Evolutionary conservation across 2,888 invertebrate species (phyloP), one percentile per base, ranked within the genome.

Genomic region (Pomacea canaliculata): DNA sequence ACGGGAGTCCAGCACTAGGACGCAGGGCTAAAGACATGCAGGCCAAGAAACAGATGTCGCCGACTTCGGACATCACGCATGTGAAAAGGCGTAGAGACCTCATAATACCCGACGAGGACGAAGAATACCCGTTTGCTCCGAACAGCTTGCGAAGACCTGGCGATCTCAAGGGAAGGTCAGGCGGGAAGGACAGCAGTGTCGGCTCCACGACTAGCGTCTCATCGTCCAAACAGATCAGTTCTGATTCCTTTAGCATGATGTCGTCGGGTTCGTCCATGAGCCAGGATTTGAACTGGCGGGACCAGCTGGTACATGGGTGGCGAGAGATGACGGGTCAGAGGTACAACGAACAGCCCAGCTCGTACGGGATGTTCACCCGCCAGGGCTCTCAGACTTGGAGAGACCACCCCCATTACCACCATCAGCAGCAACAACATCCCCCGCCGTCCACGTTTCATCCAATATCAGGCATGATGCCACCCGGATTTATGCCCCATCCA

Each of bases 21-120:
- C 74, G 46, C 16, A 62, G 62, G 46, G 56, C 18, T 23, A 46
- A 49, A 9, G 56, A 66, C 18, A 46, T 2, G 9, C 66, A 76
- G 59, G 70, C 49, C 66, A 76, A 49, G 62, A 71, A 46, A n/a
- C 46, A 70, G 70, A 18, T 69, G 69, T 74, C 69, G 7, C 74
- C 74, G 23, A 23, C 74, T 19, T 74, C 74, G 8, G 74, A 74
- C 66, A 60, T 66, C 46, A 66, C 60, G 23, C 60, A 37, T 49
- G 56, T 69, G 70, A 80, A 73, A 65, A 23, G 80, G 62, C 69
- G 82, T 1, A 68, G 79, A 70, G 85, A 86, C 67, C 73, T 88
- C 9, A 85, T 88, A 48, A 71, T 85, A 23, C 85, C 85, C 12
- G 87, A 87, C 65, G 86, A 86, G 23, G 87, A 86, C 23, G 85